phyloP scores from a whole-genome alignment of 2,113 vertebrate genomes.

The Brachionichthys hirsutus region DNA sequence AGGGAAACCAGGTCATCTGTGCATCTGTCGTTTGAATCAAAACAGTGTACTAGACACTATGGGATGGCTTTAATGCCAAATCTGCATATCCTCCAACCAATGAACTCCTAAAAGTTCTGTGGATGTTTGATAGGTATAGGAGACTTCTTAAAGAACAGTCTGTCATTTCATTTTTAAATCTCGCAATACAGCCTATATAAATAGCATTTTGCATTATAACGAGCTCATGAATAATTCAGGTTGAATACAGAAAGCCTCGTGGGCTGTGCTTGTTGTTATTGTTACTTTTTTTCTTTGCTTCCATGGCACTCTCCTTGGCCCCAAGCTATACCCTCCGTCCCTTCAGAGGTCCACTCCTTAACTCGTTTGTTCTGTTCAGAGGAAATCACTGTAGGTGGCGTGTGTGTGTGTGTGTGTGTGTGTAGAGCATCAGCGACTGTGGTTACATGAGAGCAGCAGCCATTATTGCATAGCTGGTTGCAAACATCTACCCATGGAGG shows the following conservation, averaged over 20 bases:
- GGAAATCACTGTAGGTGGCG: slow-evolving; percentile 23
- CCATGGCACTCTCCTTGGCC: slow-evolving; percentile 24
- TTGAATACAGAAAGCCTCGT: slow-evolving; percentile 9
- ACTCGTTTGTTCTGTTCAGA: slow-evolving; percentile 37
- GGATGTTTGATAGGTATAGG: slow-evolving; percentile 22
- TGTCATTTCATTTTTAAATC: slow-evolving; percentile 41
- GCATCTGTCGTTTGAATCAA: slow-evolving; percentile 16
- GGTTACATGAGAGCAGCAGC: slow-evolving; percentile 1
- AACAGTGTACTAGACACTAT: slow-evolving; percentile 1
- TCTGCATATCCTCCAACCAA: slow-evolving; percentile 17
- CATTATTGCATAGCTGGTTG: not conserved
- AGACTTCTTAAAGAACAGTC: slow-evolving; percentile 6
- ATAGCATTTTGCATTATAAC: slow-evolving; percentile 50
- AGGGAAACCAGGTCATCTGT: slow-evolving; percentile 1
- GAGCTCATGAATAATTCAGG: slow-evolving; percentile 56
- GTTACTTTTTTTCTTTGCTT: slow-evolving; percentile 42
- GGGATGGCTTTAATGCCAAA: slow-evolving; percentile 2
- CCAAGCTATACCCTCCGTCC: slow-evolving; percentile 24
- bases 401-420: not conserved
- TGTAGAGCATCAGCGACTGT: not conserved
- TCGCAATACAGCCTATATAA: slow-evolving; percentile 50
- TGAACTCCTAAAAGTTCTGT: slow-evolving; percentile 24
- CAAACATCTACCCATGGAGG: not conserved
- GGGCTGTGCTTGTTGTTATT: slow-evolving; percentile 48
- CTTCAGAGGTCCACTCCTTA: slow-evolving; percentile 21